Conservation (phyloP, 2,113 vertebrate genomes). For the Gobius niger region DNA sequence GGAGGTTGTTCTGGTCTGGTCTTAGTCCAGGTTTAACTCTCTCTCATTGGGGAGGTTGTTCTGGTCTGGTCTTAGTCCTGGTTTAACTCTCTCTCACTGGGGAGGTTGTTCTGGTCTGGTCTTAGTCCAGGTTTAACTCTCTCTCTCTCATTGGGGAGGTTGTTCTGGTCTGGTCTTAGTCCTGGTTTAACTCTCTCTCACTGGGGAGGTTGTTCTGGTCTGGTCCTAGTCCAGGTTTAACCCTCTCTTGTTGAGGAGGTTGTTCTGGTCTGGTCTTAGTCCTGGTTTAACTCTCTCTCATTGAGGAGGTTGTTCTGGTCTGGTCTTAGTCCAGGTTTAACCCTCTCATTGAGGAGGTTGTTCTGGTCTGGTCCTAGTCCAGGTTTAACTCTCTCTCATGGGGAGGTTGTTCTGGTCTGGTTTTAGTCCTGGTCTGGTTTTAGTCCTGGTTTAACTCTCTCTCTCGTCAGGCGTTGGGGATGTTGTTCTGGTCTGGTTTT, state of each 20-base stretch:
- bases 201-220: slow-evolving; percentile 97
- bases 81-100: slow-evolving; percentile 70
- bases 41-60: slow-evolving; percentile 92
- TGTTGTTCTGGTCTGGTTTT: slow-evolving; percentile 89
- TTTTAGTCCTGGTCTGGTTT: not conserved
- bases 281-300: not conserved
- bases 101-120: slow-evolving; percentile 93
- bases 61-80: slow-evolving; percentile 81
- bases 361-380: slow-evolving; percentile 64
- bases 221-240: slow-evolving; percentile 66
- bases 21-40: slow-evolving; percentile 64
- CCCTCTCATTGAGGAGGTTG: too few relatives aligned
- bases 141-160: slow-evolving; percentile 84
- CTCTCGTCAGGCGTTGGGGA: slow-evolving; percentile 86
- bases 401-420: slow-evolving; percentile 99
- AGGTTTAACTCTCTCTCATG: slow-evolving; percentile 75
- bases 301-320: slow-evolving; percentile 75
- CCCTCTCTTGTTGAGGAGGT: slow-evolving; percentile 84
- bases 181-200: slow-evolving; percentile 32
- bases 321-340: not conserved
- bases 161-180: slow-evolving; percentile 90
- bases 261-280: slow-evolving; percentile 90
- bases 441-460: slow-evolving; percentile 64
- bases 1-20: slow-evolving; percentile 93
- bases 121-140: slow-evolving; percentile 64